These are phyloP conservation scores for Deroplatys truncata DNA, from an alignment of 2,888 invertebrate species.

Conservation along the genomic window DNA sequence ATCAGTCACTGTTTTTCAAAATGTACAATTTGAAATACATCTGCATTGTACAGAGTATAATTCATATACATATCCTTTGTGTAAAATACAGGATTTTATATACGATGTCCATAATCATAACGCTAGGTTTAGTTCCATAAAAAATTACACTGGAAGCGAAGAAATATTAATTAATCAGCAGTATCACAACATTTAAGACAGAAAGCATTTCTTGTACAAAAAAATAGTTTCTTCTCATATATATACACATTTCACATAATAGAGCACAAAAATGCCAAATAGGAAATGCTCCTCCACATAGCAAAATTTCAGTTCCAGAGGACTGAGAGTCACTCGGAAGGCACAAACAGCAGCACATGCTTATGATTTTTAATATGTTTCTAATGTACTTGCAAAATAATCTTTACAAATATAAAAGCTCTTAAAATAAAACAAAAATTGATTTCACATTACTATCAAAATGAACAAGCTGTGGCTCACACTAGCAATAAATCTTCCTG, in stretches of 20 bases:
- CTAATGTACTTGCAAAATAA: not conserved
- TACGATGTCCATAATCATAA: not conserved
- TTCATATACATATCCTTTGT: not conserved
- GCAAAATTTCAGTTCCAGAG: not conserved
- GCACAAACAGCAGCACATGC: not conserved
- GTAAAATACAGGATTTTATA: not conserved
- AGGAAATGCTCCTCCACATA: not conserved
- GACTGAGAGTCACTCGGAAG: not conserved
- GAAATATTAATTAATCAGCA: not conserved
- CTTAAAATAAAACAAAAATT: not conserved
- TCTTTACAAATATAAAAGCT: not conserved
- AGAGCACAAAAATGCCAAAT: not conserved
- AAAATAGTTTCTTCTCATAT: conserved; percentile 4
- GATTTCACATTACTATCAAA: not conserved
- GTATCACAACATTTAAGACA: not conserved
- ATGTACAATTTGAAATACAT: not conserved
- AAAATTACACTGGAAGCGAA: not conserved
- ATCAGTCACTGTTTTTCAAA: not conserved
- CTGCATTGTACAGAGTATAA: not conserved
- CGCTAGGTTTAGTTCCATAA: not conserved
- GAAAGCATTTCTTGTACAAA: conserved; percentile 11
- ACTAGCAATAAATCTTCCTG: not conserved
- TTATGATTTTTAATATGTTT: not conserved
- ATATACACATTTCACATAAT: not conserved
- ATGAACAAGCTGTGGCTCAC: not conserved